Evolutionary conservation across 2,888 invertebrate genomes (phyloP).

Genomic region (Hirtodrosophila duncani): DNA sequence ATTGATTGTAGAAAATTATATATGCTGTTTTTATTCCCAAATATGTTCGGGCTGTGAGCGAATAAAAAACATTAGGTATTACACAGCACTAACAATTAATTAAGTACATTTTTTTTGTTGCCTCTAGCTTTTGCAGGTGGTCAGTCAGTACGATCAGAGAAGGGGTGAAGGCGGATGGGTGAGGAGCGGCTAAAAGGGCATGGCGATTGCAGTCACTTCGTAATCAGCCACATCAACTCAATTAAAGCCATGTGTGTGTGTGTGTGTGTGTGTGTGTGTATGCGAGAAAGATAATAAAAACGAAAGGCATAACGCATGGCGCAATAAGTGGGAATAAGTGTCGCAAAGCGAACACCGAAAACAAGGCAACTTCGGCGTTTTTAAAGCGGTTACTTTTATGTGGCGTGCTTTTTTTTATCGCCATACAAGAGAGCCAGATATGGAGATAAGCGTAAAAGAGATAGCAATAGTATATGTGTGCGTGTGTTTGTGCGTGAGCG

Average conservation of each 20-base stretch:
- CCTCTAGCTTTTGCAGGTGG: slow-evolving; percentile 26
- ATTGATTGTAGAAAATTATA: background rate
- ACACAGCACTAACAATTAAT: slow-evolving; percentile 34
- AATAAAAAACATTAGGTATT: slow-evolving; percentile 40
- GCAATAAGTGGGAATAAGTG: slow-evolving; percentile 35
- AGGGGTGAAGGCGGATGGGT: background rate
- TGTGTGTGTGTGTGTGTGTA: background rate
- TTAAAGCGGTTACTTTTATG: slow-evolving; percentile 10
- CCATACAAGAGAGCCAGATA: background rate
- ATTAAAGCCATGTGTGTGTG: slow-evolving; percentile 32
- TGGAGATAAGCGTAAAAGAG: background rate
- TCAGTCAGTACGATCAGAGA: slow-evolving; percentile 6
- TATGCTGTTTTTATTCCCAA: background rate
- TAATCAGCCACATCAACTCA: slow-evolving; percentile 50
- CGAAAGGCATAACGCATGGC: slow-evolving; percentile 19
- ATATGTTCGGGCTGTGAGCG: too few species aligned
- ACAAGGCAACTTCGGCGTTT: too few species aligned
- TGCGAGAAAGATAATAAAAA: slow-evolving; percentile 38
- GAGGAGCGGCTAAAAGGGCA: background rate
- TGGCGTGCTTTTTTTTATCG: slow-evolving; percentile 17
- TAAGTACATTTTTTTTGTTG: slow-evolving; percentile 31
- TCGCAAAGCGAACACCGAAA: slow-evolving; percentile 30
- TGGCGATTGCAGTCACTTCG: slow-evolving; percentile 33
- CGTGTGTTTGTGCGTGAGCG: too few species aligned
- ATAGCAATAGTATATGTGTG: too few species aligned